These are phyloP conservation scores for Glossophaga mutica DNA, from an alignment of 2,797 vertebrate species.

Conservation along the genomic window DNA sequence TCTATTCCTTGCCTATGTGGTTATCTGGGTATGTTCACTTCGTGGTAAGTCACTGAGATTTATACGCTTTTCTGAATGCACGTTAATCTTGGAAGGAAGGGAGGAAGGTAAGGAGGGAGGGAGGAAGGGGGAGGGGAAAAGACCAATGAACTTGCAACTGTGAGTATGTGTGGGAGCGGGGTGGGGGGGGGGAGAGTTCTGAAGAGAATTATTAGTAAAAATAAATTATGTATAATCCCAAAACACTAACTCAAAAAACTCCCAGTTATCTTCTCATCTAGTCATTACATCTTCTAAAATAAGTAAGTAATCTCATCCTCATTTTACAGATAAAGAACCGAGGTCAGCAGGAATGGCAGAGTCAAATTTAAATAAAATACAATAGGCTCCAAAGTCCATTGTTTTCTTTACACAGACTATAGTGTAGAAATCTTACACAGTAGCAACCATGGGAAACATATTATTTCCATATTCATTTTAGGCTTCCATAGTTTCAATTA, in stretches of 20 bases:
- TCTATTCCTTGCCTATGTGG: neutral
- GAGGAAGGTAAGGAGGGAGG: neutral
- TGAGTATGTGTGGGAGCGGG: neutral
- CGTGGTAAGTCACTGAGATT: neutral
- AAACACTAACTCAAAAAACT: neutral
- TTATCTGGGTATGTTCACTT: neutral
- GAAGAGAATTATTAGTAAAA: conserved; percentile 10
- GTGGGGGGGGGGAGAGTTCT: neutral
- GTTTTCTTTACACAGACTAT: neutral
- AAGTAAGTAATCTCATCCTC: neutral
- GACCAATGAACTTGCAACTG: neutral
- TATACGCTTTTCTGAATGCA: neutral
- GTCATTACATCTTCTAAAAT: neutral
- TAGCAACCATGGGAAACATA: neutral
- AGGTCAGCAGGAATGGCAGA: neutral
- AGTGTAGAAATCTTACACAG: neutral
- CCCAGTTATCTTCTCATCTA: neutral
- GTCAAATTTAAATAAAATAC: neutral
- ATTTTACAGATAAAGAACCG: neutral
- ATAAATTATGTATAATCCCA: neutral
- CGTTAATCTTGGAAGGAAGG: neutral
- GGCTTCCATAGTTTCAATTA: neutral
- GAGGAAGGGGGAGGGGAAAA: too few species aligned
- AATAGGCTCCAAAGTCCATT: neutral
- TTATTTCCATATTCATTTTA: neutral